These are phyloP conservation scores for Microcaecilia unicolor DNA, from an alignment of 2,797 vertebrate genomes.

Conservation along the genomic window DNA sequence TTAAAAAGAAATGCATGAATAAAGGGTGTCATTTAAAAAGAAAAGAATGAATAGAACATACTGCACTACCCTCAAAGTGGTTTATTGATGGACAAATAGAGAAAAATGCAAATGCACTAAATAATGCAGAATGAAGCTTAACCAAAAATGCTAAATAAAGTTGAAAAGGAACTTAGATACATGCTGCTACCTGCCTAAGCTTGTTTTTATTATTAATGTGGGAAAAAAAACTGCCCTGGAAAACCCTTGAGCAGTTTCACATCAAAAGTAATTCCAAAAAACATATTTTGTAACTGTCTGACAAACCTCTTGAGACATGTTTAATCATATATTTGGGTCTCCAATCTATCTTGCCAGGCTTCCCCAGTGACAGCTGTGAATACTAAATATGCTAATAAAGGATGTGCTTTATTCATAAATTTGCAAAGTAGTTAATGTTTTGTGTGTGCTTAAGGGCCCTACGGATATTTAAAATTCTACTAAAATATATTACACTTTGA, in stretches of 20 bases:
- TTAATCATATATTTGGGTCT: conserved; percentile 20
- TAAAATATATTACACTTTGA: no score
- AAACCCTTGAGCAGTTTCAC: conserved; percentile 9
- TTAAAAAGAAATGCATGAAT: no score
- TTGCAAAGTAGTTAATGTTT: no score
- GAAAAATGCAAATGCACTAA: no score
- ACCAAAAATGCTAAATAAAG: no score
- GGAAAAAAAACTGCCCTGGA: neutral
- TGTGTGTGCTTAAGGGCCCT: neutral
- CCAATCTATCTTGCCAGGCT: neutral
- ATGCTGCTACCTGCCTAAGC: neutral
- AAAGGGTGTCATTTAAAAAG: no score
- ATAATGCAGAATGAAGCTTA: no score
- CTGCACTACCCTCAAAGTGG: no score
- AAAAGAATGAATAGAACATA: no score
- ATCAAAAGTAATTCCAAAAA: conserved; percentile 14
- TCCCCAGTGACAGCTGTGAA: neutral
- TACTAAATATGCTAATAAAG: conserved; percentile 10
- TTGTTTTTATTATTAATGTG: neutral
- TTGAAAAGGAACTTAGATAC: neutral
- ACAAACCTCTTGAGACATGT: conserved; percentile 9
- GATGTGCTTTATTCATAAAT: neutral
- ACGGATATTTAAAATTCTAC: neutral
- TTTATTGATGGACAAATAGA: no score
- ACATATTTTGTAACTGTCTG: neutral